A percentile compares a stretch with the other conserved stretches of the same genome.
Evolutionary conservation across 2,113 vertebrate genomes (phyloP).

Genomic region (Ptilonorhynchus violaceus): DNA sequence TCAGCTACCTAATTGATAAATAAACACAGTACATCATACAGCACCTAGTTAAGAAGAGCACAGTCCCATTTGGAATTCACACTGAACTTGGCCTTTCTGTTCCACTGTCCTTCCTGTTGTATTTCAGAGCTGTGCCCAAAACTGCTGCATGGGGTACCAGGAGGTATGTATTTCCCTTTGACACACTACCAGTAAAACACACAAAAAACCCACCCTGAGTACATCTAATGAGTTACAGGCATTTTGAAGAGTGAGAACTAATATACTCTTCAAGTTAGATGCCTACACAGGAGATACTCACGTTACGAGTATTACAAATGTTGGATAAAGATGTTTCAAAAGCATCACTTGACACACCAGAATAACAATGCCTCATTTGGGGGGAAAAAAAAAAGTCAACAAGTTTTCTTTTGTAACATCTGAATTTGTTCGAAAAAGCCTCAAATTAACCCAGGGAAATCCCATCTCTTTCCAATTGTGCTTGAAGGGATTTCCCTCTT

Average conservation of each 20-base stretch:
- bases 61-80: background rate
- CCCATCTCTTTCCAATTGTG: background rate
- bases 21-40: background rate
- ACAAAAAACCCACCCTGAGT: background rate
- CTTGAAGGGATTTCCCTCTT: conserved; percentile 35
- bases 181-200: background rate
- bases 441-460: background rate
- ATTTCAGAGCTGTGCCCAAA: background rate
- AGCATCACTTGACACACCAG: background rate
- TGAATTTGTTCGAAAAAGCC: background rate
- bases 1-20: background rate
- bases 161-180: background rate
- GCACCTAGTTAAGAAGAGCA: background rate
- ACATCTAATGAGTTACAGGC: background rate
- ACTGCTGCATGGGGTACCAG: background rate
- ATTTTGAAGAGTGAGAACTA: background rate
- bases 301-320: fast-evolving
- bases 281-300: background rate
- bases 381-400: background rate
- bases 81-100: background rate
- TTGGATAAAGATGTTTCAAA: background rate
- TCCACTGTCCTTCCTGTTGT: background rate
- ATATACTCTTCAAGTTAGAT: background rate
- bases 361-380: background rate
- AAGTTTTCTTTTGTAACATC: background rate